Evolutionary conservation across 2,113 vertebrate species (phyloP), one percentile per base, ranked within the genome.

Genomic region (Manacus vitellinus): DNA sequence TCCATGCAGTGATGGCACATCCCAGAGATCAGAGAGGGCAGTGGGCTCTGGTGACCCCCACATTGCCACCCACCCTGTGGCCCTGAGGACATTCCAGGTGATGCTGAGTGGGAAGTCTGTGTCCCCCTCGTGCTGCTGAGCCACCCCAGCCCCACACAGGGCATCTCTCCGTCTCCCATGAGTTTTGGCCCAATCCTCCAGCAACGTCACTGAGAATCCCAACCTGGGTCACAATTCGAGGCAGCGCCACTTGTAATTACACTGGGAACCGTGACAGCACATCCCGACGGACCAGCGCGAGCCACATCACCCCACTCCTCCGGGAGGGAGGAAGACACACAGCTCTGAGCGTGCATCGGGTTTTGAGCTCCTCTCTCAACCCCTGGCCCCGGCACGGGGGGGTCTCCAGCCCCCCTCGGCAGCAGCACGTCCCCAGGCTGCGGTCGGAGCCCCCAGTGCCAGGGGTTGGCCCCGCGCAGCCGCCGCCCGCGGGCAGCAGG

Each of bases 251-350:
- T 67, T 4, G 1, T 18, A 52, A 88, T 71, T 18, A 70, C 37
- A 0, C 35, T 7, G 0, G 33, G 19, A 72, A 49, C 13, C 7
- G 21, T 0, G 0, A 5, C 8, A 1, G 12, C 8, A 0, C 59
- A 16, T 8, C 3, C 52, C 18, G 5, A 0, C 3, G 2, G 30
- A 21, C 15, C 77, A 10, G 44, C 37, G 2, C 1, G 4, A 67
- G 56, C 65, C 61, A 8, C 7, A 2, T 1, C 2, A 0, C 22
- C 1, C 0, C 0, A 5, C 51, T 5, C 4, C 17, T 25, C 78
- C 8, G 4, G 35, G 31, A n/a, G 30, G 39, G 46, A 6, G 8
- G 39, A 58, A 41, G 39, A 52, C 3, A 24, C 17, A 2, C 46
- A 33, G 23, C 62, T 43, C 43, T 51, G n/a, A 21, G 28, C 0